Evolutionary conservation across 2,797 vertebrate species (phyloP), one percentile per base, ranked within the genome.

Genomic region (Acomys russatus): DNA sequence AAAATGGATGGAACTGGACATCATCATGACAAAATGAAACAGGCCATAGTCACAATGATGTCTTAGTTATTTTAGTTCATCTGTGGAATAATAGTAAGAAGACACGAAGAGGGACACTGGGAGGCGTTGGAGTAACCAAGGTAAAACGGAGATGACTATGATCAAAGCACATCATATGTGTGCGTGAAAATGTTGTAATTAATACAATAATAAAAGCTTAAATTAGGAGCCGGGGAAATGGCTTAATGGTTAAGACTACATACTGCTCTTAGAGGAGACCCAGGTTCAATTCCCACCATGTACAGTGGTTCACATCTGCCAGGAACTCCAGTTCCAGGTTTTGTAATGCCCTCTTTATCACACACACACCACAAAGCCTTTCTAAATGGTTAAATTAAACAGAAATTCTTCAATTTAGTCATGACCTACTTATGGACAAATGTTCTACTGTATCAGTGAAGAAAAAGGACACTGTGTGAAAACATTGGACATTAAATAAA

Each of bases 361-460:
- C 20, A 64, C 25, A 7, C 0, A 44, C 44, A 44, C 44, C 44
- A 44, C 44, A 61, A 7, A 83, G 4, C 18, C 17, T 80, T 80
- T 76, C 22, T 59, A 59, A 79, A 79, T 77, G 51, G 25, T 44
- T 30, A n/a, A 68, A 18, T 77, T 92, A 51, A 78, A 30, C 59
- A 9, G 35, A 95, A 68, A 54, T 3, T 87, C 38, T 84, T 87
- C 79, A 88, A 30, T 85, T 89, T 73, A 92, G 4, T 74, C 59
- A 86, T 49, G 18, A 79, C 18, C 4, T 87, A 33, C 61, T 84
- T 90, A 77, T 78, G n/a, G 66, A 86, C 9, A 54, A 92, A 66
- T 49, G 6, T 63, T 49, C 38, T 23, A 66, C 86, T 96, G 63
- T n/a, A 63, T 85, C 25, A 35, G 23, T 25, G n/a, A 95, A 64